Percentiles rank a stretch among this genome's conserved stretches.
These are phyloP conservation scores for Cyanistes caeruleus DNA, from an alignment of 2,113 vertebrate species.

Conservation along the genomic window DNA sequence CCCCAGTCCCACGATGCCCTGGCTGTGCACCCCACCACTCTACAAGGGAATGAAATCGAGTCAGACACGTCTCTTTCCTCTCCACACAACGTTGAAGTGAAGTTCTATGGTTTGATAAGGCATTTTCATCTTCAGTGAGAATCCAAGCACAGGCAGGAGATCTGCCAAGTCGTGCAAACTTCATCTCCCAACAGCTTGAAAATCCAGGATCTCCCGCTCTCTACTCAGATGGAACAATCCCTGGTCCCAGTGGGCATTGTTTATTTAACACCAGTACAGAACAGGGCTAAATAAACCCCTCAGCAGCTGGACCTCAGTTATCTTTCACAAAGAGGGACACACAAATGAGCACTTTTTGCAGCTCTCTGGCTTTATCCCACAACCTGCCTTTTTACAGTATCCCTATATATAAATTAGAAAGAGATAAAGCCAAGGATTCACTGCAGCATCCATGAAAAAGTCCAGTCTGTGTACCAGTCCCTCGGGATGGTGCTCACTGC, in stretches of 20 bases:
- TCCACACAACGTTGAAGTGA: neutral
- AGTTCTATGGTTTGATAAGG: slow-evolving; percentile 58
- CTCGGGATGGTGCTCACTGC: slow-evolving; percentile 11
- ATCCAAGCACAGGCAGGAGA: slow-evolving; percentile 28
- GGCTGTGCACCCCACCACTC: neutral
- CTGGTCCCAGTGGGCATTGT: neutral
- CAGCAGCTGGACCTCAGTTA: neutral
- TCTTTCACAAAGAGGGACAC: slow-evolving; percentile 35
- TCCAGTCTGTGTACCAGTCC: neutral
- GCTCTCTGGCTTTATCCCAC: slow-evolving; percentile 61
- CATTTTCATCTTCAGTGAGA: slow-evolving; percentile 43
- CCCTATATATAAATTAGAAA: slow-evolving; percentile 46
- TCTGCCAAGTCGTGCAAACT: neutral
- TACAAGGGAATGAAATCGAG: neutral
- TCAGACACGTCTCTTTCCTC: neutral
- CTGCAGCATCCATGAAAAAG: neutral
- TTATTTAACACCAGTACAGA: neutral
- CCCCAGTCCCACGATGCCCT: neutral
- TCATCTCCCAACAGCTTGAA: neutral
- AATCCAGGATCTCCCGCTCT: neutral
- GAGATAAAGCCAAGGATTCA: slow-evolving; percentile 40
- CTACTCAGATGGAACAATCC: neutral
- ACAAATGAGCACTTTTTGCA: slow-evolving; percentile 1
- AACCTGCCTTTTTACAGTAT: slow-evolving; percentile 19
- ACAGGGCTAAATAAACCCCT: neutral